phyloP scores from a whole-genome alignment of 2,113 vertebrate genomes.

The Glaucidium brasilianum region DNA sequence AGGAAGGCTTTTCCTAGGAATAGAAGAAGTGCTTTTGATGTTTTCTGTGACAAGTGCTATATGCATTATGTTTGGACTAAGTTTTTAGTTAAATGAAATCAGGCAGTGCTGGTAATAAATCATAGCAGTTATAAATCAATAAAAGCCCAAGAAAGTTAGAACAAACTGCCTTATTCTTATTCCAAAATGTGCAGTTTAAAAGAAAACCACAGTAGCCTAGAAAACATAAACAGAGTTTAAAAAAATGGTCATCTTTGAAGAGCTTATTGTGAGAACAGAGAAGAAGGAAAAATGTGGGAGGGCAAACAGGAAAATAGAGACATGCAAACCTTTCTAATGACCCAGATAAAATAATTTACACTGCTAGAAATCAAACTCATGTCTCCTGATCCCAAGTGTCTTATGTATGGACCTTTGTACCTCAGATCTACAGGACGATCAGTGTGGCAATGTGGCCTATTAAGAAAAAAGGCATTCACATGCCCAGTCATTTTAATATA shows the following conservation, averaged over 20 bases:
- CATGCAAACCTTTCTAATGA: neutral
- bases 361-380: neutral
- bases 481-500: neutral
- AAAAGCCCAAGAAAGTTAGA: neutral
- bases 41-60: neutral
- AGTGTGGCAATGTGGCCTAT: too few relatives aligned
- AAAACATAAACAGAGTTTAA: neutral
- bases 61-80: neutral
- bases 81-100: conserved; percentile 24
- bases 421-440: neutral
- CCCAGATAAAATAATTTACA: neutral
- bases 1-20: neutral
- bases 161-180: neutral
- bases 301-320: neutral
- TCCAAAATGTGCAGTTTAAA: neutral
- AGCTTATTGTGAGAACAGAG: neutral
- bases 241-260: neutral
- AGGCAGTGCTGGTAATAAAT: conserved; percentile 28
- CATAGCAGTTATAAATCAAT: conserved; percentile 17
- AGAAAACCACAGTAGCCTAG: neutral
- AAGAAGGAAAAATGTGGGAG: neutral
- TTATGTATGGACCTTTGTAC: neutral
- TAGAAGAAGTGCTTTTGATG: neutral
- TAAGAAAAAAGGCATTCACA: neutral
- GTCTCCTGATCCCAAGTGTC: neutral